These are phyloP conservation scores for Arnoldichthys spilopterus DNA, from an alignment of 2,797 vertebrate species.

Conservation along the genomic window DNA sequence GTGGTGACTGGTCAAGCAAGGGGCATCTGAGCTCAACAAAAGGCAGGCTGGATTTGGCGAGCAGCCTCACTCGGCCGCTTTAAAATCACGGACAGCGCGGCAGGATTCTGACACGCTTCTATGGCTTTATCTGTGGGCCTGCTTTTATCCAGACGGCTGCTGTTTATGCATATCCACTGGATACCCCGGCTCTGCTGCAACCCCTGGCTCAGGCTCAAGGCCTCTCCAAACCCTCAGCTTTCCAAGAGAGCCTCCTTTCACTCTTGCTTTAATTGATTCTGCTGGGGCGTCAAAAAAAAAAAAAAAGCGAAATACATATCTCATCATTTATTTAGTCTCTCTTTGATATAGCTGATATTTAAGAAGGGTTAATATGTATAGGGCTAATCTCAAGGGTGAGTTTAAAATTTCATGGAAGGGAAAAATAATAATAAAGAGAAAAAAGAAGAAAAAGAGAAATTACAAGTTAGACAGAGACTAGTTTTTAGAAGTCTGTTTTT, in stretches of 20 bases:
- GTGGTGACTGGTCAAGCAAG: slow-evolving; percentile 34
- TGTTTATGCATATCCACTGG: slow-evolving; percentile 74
- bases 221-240: slow-evolving; percentile 62
- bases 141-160: slow-evolving; percentile 43
- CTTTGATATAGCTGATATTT: slow-evolving; percentile 84
- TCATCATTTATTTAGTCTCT: slow-evolving; percentile 80
- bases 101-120: slow-evolving; percentile 75
- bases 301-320: slow-evolving; percentile 66
- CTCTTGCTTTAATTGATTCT: slow-evolving; percentile 78
- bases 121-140: slow-evolving; percentile 59
- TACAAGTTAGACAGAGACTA: slow-evolving; percentile 56
- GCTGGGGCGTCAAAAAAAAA: slow-evolving; percentile 70
- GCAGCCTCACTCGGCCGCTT: slow-evolving; percentile 73
- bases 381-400: slow-evolving; percentile 74
- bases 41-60: slow-evolving; percentile 67
- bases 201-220: slow-evolving; percentile 67
- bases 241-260: slow-evolving; percentile 65
- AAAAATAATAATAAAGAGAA: slow-evolving; percentile 69
- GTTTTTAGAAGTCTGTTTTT: slow-evolving; percentile 41
- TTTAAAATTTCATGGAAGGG: slow-evolving; percentile 78
- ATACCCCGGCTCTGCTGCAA: slow-evolving; percentile 38
- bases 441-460: slow-evolving; percentile 63
- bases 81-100: slow-evolving; percentile 75
- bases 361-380: slow-evolving; percentile 84
- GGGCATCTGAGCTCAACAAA: slow-evolving; percentile 65